phyloP scores from a whole-genome alignment of 2,888 invertebrate genomes.

The Eurytoma californica region DNA sequence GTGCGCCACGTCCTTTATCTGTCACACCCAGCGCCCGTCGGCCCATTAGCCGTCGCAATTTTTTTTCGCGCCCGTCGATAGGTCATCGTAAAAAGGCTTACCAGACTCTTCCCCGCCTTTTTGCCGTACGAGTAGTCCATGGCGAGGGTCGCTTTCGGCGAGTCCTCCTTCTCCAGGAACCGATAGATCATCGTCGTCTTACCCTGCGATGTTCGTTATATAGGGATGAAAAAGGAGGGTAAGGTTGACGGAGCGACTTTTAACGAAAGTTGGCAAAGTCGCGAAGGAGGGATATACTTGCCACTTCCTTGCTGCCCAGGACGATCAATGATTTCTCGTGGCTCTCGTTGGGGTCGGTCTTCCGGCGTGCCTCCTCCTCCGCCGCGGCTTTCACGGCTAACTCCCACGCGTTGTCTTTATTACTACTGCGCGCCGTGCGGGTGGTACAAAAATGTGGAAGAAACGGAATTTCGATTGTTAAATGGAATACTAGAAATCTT shows the following conservation, averaged over 20 bases:
- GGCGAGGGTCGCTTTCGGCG: conserved; percentile 86
- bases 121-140: conserved; percentile 92
- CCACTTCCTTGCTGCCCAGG: conserved; percentile 82
- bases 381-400: conserved; percentile 52
- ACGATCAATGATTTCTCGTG: conserved; percentile 79
- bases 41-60: neutral
- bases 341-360: conserved; percentile 68
- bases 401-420: conserved; percentile 37
- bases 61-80: neutral
- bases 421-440: neutral
- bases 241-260: neutral
- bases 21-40: neutral
- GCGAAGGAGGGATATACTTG: conserved; percentile 73
- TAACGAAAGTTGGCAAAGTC: neutral
- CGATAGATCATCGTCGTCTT: conserved; percentile 87
- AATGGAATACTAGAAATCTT: too few species aligned
- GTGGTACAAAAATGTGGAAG: too few species aligned
- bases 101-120: conserved; percentile 80
- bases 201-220: conserved; percentile 77
- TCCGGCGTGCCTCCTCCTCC: conserved; percentile 63
- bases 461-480: too few species aligned
- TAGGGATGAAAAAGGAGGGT: too few species aligned
- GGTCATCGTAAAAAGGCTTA: conserved; percentile 59
- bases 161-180: conserved; percentile 87
- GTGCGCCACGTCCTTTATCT: conserved; percentile 82